Percentiles rank a stretch among this genome's conserved stretches.
Conservation (phyloP, 2,113 vertebrate species). For the Triplophysa rosa region DNA sequence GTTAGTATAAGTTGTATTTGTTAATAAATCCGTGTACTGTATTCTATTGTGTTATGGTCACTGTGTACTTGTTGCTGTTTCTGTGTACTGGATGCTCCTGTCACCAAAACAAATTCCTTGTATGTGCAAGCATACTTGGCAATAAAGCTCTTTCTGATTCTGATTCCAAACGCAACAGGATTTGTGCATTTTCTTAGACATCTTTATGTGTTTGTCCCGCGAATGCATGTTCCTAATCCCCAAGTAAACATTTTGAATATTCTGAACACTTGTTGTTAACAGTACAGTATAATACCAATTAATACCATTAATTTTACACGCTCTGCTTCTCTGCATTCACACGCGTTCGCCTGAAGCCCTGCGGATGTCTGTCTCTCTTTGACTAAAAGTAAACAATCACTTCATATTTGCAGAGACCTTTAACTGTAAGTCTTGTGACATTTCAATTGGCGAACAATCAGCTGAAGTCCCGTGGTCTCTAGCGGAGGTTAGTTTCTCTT, state of each 20-base stretch:
- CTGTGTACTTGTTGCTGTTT: no score
- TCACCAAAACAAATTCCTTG: no score
- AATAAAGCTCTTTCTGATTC: no score
- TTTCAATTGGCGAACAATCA: constrained; percentile 33
- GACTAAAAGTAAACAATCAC: constrained; percentile 38
- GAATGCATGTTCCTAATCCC: neutral
- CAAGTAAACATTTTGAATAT: neutral
- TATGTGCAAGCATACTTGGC: no score
- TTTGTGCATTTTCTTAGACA: no score
- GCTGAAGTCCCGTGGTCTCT: constrained; percentile 28
- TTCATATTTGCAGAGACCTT: constrained; percentile 28
- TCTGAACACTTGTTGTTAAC: neutral
- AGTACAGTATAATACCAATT: neutral
- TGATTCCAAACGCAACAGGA: no score
- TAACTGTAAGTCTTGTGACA: constrained; percentile 44
- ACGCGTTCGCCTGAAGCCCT: neutral
- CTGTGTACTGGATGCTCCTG: no score
- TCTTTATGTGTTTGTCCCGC: neutral
- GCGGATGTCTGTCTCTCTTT: neutral
- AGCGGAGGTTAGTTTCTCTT: constrained; percentile 36
- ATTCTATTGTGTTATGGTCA: no score
- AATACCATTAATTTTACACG: neutral
- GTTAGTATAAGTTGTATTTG: no score
- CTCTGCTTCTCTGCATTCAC: neutral
- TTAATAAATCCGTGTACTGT: no score